Percentiles rank a stretch among this genome's conserved stretches.
phyloP scores from a whole-genome alignment of 37 sponge, comb jelly and placozoan species.

The Aplysina aerophoba region DNA sequence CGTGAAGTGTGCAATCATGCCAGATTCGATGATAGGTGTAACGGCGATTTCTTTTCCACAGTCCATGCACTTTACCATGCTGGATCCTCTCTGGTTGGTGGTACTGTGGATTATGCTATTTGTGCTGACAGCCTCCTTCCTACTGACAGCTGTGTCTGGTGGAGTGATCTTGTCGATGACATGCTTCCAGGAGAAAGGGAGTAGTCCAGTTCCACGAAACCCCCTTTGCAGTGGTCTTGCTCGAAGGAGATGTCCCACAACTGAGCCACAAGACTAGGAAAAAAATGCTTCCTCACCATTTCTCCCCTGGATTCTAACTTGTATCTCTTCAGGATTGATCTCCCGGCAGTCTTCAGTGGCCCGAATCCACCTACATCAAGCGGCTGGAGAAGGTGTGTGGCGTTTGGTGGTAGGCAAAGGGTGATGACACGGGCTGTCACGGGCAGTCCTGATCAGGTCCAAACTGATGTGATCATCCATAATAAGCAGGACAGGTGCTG shows the following conservation, averaged over 20 bases:
- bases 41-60: constrained; percentile 16
- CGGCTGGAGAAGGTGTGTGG: constrained; percentile 20
- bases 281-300: neutral
- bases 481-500: constrained; percentile 33
- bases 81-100: too few relatives aligned
- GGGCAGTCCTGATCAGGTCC: constrained; percentile 12
- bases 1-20: constrained; percentile 7
- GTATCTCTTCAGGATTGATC: constrained; percentile 9
- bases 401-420: neutral
- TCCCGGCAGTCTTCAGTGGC: constrained; percentile 32
- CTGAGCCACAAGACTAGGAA: neutral
- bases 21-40: constrained; percentile 21
- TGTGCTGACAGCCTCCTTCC: too few relatives aligned
- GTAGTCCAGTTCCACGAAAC: constrained; percentile 38
- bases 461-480: constrained; percentile 32
- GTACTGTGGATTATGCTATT: neutral
- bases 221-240: constrained; percentile 26
- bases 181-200: constrained; percentile 38
- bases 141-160: neutral
- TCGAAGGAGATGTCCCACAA: constrained; percentile 31
- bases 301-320: constrained; percentile 15
- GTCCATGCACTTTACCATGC: neutral
- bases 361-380: constrained; percentile 23
- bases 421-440: neutral
- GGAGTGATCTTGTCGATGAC: constrained; percentile 15